phyloP scores from a whole-genome alignment of 37 sponge, comb jelly and placozoan genomes.

The Haliclona indistincta region DNA sequence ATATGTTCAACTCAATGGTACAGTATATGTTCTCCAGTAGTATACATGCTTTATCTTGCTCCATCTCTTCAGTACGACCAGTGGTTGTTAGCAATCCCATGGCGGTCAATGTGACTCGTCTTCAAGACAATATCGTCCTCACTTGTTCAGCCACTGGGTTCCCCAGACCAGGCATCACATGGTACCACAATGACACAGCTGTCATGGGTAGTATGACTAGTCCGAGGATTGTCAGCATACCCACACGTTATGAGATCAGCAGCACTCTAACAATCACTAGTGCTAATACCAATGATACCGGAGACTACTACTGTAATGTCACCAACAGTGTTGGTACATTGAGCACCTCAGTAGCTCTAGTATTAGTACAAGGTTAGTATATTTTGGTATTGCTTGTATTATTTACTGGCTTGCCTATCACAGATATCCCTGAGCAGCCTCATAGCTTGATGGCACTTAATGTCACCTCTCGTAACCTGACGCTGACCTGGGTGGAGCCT shows the following conservation, averaged over 20 bases:
- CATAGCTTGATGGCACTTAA: constrained; percentile 36
- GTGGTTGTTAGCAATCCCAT: constrained; percentile 1
- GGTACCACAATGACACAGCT: constrained; percentile 51
- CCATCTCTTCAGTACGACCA: constrained; percentile 23
- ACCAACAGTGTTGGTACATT: neutral
- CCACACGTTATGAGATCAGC: neutral
- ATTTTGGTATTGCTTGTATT: neutral
- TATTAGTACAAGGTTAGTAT: constrained; percentile 33
- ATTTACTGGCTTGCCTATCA: neutral
- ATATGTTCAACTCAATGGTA: no score
- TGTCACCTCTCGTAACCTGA: no score
- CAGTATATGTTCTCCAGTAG: no score
- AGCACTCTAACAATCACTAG: constrained; percentile 35
- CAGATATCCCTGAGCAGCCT: constrained; percentile 57
- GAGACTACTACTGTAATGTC: constrained; percentile 39
- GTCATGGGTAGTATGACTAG: constrained; percentile 1
- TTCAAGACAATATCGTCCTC: constrained; percentile 3
- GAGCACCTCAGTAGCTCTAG: neutral
- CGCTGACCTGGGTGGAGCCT: no score
- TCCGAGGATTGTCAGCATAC: neutral
- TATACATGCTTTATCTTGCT: no score
- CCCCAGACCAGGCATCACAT: constrained; percentile 26
- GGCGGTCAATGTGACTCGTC: neutral
- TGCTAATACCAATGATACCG: constrained; percentile 38
- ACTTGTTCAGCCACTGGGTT: constrained; percentile 54